phyloP scores from a whole-genome alignment of 2,113 vertebrate species.

The Thomomys bottae region DNA sequence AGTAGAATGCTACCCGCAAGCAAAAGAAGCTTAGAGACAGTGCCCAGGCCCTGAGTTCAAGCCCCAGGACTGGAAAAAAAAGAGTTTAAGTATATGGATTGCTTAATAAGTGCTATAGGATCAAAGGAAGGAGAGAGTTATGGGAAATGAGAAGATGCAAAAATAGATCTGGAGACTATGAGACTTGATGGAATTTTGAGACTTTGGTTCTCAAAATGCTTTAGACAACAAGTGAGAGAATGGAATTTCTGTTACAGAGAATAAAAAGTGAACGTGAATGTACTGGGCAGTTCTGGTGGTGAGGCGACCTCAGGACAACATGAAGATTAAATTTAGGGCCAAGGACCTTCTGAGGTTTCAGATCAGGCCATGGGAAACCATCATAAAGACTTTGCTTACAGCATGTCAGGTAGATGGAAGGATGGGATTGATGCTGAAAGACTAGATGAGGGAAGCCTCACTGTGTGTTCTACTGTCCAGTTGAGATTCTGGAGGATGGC shows the following conservation, averaged over 20 bases:
- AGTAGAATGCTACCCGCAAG: too few relatives aligned
- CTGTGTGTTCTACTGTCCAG: neutral
- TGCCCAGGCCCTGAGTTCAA: too few relatives aligned
- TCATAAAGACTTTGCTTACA: neutral
- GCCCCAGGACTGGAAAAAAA: too few relatives aligned
- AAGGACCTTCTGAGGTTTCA: neutral
- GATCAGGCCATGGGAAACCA: neutral
- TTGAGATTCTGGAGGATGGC: neutral
- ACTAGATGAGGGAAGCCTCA: neutral
- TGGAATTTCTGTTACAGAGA: neutral
- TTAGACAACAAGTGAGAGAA: neutral
- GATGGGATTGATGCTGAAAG: too few relatives aligned
- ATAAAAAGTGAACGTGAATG: neutral
- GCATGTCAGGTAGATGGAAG: neutral
- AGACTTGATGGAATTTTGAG: slow-evolving; percentile 2
- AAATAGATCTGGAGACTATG: neutral
- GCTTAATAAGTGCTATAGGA: neutral
- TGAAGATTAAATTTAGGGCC: neutral
- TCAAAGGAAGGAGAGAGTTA: neutral
- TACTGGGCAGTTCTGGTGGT: neutral
- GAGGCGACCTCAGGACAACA: neutral
- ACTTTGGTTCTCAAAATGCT: neutral
- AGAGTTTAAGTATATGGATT: neutral
- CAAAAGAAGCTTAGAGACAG: too few relatives aligned
- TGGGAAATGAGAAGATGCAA: neutral